Conservation (phyloP, 2,888 invertebrate species). For the Chrysopilus asiliformis region DNA sequence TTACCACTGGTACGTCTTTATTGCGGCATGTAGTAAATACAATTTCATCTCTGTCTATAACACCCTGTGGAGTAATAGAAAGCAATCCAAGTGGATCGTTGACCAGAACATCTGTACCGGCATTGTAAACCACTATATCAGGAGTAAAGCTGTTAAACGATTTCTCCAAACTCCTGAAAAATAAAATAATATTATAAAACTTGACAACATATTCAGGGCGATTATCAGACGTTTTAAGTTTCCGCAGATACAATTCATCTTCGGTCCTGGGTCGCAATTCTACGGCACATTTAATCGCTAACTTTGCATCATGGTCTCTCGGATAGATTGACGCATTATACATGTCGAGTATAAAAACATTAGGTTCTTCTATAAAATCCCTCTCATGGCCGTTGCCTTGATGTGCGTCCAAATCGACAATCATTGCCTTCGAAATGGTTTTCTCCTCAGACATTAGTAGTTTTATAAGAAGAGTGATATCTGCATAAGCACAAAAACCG, state of each 20-base stretch:
- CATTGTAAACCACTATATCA: slow-evolving; percentile 78
- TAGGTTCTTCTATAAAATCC: slow-evolving; percentile 56
- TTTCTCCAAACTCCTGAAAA: slow-evolving; percentile 48
- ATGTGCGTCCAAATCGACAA: slow-evolving; percentile 84
- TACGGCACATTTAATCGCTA: slow-evolving; percentile 54
- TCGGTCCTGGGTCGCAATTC: slow-evolving; percentile 49
- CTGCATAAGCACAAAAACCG: slow-evolving; percentile 85
- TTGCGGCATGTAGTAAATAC: slow-evolving; percentile 59
- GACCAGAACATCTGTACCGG: slow-evolving; percentile 75
- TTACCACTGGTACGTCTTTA: slow-evolving; percentile 59
- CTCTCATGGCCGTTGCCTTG: slow-evolving; percentile 84
- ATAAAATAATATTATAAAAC: slow-evolving; percentile 1
- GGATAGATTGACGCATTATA: slow-evolving; percentile 76
- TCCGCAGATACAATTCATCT: slow-evolving; percentile 54
- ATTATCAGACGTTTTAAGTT: slow-evolving; percentile 46
- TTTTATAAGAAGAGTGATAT: slow-evolving; percentile 65
- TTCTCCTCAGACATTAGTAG: slow-evolving; percentile 46
- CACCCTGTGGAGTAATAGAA: slow-evolving; percentile 61
- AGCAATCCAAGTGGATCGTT: slow-evolving; percentile 67
- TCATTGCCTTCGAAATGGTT: slow-evolving; percentile 58
- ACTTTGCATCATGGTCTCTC: slow-evolving; percentile 57
- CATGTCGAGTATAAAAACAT: slow-evolving; percentile 79
- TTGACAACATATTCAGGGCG: background rate
- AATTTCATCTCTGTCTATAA: slow-evolving; percentile 68
- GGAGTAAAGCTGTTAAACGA: slow-evolving; percentile 60